These are phyloP conservation scores for Gambusia yucatana DNA, from an alignment of 2,797 vertebrate genomes.

Conservation along the genomic window DNA sequence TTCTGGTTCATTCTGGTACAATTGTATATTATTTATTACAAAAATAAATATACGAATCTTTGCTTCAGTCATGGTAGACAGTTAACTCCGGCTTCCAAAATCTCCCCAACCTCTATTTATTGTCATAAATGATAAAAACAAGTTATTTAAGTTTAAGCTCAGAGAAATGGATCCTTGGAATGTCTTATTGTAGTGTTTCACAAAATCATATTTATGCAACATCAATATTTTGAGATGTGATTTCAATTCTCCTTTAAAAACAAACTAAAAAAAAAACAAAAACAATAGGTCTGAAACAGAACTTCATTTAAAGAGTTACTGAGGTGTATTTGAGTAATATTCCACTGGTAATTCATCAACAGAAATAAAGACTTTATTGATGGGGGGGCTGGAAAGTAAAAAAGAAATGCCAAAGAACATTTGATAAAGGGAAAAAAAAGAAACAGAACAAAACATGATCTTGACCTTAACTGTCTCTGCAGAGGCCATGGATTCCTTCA, in stretches of 20 bases:
- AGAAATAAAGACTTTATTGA: not conserved
- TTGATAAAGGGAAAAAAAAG: not conserved
- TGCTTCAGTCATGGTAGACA: not conserved
- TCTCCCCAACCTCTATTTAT: not conserved
- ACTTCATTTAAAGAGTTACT: not conserved
- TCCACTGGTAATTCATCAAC: not conserved
- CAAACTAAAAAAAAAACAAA: no score
- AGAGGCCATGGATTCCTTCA: slow-evolving; percentile 54
- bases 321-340: not conserved
- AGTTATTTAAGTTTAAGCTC: not conserved
- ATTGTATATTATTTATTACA: not conserved
- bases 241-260: not conserved
- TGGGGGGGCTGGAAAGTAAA: not conserved
- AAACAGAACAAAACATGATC: slow-evolving; percentile 14
- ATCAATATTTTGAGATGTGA: not conserved
- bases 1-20: not conserved
- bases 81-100: not conserved
- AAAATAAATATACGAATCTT: no score
- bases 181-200: not conserved
- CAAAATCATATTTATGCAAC: not conserved
- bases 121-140: not conserved
- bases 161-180: not conserved
- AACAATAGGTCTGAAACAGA: not conserved
- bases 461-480: slow-evolving; percentile 65
- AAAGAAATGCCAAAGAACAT: not conserved